Base-by-base conservation (phyloP, 1,140 invertebrate species). In the Drosophila lini region DNA sequence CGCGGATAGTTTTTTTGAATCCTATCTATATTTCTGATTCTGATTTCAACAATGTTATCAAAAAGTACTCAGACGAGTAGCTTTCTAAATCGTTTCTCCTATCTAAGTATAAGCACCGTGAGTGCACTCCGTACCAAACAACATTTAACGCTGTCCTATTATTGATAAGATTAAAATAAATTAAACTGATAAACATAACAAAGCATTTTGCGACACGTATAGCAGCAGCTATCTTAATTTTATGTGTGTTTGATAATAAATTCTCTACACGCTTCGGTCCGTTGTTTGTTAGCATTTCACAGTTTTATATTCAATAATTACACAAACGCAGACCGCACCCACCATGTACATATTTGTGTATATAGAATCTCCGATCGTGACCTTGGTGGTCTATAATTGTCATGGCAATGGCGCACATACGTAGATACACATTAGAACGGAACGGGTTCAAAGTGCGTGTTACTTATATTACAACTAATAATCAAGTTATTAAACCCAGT, bases 141-240 rank as follows among this genome's bases (percentile, higher is more conserved):
- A 48, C 65, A 44, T 22, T 70, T 47, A 69, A 69, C 48, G 42
- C 34, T 47, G 50, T 41, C 48, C 10, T 69, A 48, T 28, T 41
- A 31, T 38, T 6, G 68, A 74, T 74, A 62, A 74, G 56, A 74
- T 74, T 74, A 53, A 47, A 61, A 36, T 10, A 40, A 69, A 40
- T 36, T 61, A 5, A 22, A 44, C 36, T 53, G 56, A 71, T 71
- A 71, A 36, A 56, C 19, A 10, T 2, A 55, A 32, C 28, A 47
- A 57, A 42, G n/a, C 28, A 28, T 34, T 61, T 61, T 28, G 11
- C 36, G 15, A 50, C 5, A 10, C 6, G 36, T 36, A 25, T 25
- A 15, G 44, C 25, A 55, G 44, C 31, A 32, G 16, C 42, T 40
- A 40, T 58, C 50, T 32, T 22, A 15, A 31, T 7, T 25, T 42